Evolutionary conservation across 2,113 vertebrate genomes (phyloP).

Genomic region (Xiphophorus maculatus): DNA sequence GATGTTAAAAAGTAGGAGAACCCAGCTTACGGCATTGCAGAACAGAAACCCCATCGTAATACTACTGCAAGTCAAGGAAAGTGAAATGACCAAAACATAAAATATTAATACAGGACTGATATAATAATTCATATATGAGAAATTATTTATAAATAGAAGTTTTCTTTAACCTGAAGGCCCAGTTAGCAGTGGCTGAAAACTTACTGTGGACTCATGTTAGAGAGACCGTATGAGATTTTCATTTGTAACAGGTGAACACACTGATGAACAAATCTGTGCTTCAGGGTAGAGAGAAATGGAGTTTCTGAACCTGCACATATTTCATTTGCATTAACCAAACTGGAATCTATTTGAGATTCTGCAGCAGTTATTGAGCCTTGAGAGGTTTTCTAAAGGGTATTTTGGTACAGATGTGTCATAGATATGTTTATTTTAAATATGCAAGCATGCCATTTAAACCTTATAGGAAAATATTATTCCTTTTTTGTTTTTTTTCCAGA

Average conservation of each 20-base stretch:
- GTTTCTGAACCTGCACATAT: neutral
- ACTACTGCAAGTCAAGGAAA: slow-evolving; percentile 23
- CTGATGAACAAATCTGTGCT: slow-evolving; percentile 9
- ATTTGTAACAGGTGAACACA: slow-evolving; percentile 21
- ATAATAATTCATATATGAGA: neutral
- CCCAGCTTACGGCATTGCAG: slow-evolving; percentile 31
- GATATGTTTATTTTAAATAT: neutral
- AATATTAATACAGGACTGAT: neutral
- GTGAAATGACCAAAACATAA: slow-evolving; percentile 15
- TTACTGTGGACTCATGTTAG: neutral
- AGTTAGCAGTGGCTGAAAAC: neutral
- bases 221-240: slow-evolving; percentile 7
- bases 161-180: neutral
- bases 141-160: neutral
- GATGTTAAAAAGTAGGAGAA: slow-evolving; percentile 57
- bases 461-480: neutral
- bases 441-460: neutral
- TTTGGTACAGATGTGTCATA: slow-evolving; percentile 7
- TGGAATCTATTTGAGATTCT: slow-evolving; percentile 5
- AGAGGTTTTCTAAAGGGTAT: slow-evolving; percentile 5
- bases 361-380: slow-evolving; percentile 11
- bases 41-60: slow-evolving; percentile 28
- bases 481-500: neutral
- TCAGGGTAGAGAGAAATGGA: neutral
- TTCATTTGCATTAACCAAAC: slow-evolving; percentile 8